Evolutionary conservation across 2,797 vertebrate genomes (phyloP), one percentile per base, ranked within the genome.

Genomic region (Muscicapa comitata): DNA sequence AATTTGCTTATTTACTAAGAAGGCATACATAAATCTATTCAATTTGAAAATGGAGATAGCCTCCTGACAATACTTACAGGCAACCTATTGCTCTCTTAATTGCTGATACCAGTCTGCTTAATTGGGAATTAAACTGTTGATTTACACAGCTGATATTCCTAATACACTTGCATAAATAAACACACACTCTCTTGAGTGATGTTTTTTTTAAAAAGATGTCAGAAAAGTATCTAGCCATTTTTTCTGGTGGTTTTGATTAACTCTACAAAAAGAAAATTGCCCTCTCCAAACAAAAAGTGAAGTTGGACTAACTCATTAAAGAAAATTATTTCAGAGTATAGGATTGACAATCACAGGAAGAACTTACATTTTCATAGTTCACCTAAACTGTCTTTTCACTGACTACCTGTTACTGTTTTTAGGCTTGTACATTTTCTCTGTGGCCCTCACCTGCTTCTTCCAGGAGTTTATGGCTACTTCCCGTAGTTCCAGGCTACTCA

Each of bases 81-180:
- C 48, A 77, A 67, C 17, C 16, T 87, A 20, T 85, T 79, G 31
- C 37, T 67, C 31, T 63, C 45, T 79, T 85, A 92, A 48, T 82
- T 95, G 33, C 62, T 92, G 40, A 29, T 71, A 47, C 63, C 15
- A 33, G 57, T 70, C 93, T 74, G 29, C 9, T 82, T 85, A 94
- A 94, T 53, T 71, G 68, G 29, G 53, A 91, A 85, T 79, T 67
- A 37, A 70, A 53, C 13, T 35, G 37, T 53, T 85, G 50, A 71
- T 86, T 87, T 93, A 70, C 40, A 61, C 3, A 62, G 50, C 31
- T 86, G 54, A 72, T 84, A 72, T 78, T 90, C 31, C 29, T 70
- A 83, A 88, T 25, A 47, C 2, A 24, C 42, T 83, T 94, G 25
- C 50, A 61, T 63, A 53, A 10, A n/a, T 42, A 91, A 87, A 33